Evolutionary conservation across 1,140 invertebrate species (phyloP), one percentile per base, ranked within the genome.

Genomic region (Neodiprion fabricii): DNA sequence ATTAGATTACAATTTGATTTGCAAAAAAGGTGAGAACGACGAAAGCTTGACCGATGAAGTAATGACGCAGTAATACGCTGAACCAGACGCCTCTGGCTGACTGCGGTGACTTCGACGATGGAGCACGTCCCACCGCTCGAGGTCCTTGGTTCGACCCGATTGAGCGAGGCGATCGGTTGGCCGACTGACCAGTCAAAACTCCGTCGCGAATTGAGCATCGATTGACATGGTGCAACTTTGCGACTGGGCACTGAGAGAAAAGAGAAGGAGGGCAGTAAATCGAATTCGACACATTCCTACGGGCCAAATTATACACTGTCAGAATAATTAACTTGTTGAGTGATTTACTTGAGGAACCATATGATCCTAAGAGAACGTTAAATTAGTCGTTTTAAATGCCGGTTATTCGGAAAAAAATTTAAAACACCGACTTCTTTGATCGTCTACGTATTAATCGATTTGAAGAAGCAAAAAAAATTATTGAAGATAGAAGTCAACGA

Each of bases 211-310:
- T 61, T n/a, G n/a, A 61, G n/a, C 11, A 61, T 61, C 53, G 53
- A 61, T 61, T 61, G 53, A 61, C 53, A n/a, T 61, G 53, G 53
- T 61, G 53, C 53, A 61, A 61, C 53, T 61, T 61, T 61, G 53
- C 7, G 28, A 40, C 28, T 40, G 28, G 28, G 28, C 28, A 40
- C 1, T 40, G 11, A 8, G 53, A 61, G 53, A 40, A 40, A 5
- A 40, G 28, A 40, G 28, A 40, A 40, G 53, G 53, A n/a, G 53
- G 53, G 53, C 53, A 61, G 8, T 11, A 61, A 61, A 61, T 61
- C 53, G n/a, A n/a, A 61, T 61, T 61, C 53, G 53, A 4, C 53
- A 61, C 53, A 61, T 61, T 61, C 53, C 53, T 12, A 61, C n/a
- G 11, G 53, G n/a, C n/a, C 8, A 40, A 40, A 40, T 40, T 40